Percentiles rank a stretch among this genome's conserved stretches.
phyloP scores from a whole-genome alignment of 2,888 invertebrate genomes.

The Portevinia maculata region DNA sequence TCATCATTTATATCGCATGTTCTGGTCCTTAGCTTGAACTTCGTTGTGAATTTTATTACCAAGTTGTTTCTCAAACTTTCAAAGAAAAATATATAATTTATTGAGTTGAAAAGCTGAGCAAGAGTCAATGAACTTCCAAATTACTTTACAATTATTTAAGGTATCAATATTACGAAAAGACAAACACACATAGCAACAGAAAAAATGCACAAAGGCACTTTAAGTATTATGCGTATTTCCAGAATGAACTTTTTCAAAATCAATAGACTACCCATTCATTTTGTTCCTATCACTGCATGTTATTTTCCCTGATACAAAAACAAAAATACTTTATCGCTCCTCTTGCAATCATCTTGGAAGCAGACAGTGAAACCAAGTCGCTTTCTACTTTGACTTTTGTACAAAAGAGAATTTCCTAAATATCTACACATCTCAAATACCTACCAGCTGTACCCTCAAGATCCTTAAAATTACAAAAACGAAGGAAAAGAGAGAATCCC shows the following conservation, averaged over 20 bases:
- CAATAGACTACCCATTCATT: conserved; percentile 9
- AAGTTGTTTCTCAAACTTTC: too few species aligned
- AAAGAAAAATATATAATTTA: too few species aligned
- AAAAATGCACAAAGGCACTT: background rate
- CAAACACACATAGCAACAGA: background rate
- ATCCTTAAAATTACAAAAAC: background rate
- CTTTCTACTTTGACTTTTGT: background rate
- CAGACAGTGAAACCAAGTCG: background rate
- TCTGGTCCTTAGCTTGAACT: too few species aligned
- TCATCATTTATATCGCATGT: too few species aligned
- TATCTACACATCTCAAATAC: conserved; percentile 16
- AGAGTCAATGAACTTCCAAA: too few species aligned
- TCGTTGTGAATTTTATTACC: too few species aligned
- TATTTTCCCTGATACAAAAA: background rate
- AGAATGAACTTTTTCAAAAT: background rate
- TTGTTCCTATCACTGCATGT: background rate
- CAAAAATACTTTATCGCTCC: background rate
- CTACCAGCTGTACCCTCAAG: background rate
- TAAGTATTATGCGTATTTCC: conserved; percentile 3
- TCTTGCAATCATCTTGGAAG: conserved; percentile 38
- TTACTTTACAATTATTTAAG: background rate
- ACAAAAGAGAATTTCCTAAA: conserved; percentile 14
- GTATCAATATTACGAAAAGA: background rate
- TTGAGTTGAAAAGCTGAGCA: too few species aligned
- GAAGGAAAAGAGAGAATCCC: conserved; percentile 12